These are phyloP conservation scores for Aldrovandia affinis DNA, from an alignment of 2,797 vertebrate genomes.

Conservation along the genomic window DNA sequence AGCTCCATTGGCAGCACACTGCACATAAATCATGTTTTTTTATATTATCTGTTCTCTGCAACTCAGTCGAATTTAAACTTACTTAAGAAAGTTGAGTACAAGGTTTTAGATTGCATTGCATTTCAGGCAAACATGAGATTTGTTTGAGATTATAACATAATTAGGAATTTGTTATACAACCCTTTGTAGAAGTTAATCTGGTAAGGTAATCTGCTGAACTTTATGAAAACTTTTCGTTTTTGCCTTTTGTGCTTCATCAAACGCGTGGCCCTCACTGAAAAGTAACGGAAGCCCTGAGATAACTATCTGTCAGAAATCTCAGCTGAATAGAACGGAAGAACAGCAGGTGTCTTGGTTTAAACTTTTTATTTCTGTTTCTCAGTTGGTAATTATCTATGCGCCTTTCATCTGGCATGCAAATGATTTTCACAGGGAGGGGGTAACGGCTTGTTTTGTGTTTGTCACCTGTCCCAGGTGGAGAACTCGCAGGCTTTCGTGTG, in stretches of 20 bases:
- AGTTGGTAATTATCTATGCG: constrained; percentile 5
- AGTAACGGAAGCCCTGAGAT: background rate
- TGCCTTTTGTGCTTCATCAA: constrained; percentile 19
- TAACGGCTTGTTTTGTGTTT: constrained; percentile 21
- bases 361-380: background rate
- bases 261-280: constrained; percentile 9
- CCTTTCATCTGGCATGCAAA: constrained; percentile 4
- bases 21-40: background rate
- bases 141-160: background rate
- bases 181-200: background rate
- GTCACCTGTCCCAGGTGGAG: constrained; percentile 77
- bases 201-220: background rate
- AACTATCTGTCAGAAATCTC: background rate
- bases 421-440: constrained; percentile 2
- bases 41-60: background rate
- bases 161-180: background rate
- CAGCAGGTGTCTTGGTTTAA: background rate
- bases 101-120: background rate
- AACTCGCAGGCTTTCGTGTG: constrained; percentile 90
- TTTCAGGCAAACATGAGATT: background rate
- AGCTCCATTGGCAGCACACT: background rate
- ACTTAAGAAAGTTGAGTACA: background rate
- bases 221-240: background rate
- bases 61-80: background rate
- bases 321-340: constrained; percentile 1